These are phyloP conservation scores for Alsophila aescularia DNA, from an alignment of 2,888 invertebrate species.

Conservation along the genomic window DNA sequence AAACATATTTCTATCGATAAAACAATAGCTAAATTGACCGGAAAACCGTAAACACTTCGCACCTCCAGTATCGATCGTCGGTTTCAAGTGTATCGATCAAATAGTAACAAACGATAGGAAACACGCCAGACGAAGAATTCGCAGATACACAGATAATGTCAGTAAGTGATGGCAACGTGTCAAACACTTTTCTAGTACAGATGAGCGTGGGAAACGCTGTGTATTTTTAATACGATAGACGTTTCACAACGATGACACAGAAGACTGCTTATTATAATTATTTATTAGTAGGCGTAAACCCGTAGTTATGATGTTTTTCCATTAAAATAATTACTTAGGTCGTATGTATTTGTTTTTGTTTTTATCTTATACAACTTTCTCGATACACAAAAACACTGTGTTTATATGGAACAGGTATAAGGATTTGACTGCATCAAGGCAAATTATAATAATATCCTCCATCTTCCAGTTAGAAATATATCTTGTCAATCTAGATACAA, in stretches of 20 bases:
- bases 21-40: neutral
- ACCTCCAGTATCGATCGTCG: neutral
- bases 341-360: no score
- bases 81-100: slow-evolving; percentile 6
- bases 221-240: neutral
- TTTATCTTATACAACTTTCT: no score
- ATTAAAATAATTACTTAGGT: no score
- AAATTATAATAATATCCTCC: no score
- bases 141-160: slow-evolving; percentile 24
- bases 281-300: no score
- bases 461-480: no score
- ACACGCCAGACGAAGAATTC: slow-evolving; percentile 26
- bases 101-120: slow-evolving; percentile 21
- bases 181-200: neutral
- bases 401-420: no score
- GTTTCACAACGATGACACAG: neutral
- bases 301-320: no score
- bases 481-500: neutral
- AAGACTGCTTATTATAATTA: no score
- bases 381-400: no score
- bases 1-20: no score
- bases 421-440: no score
- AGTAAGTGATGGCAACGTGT: slow-evolving; percentile 26
- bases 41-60: slow-evolving; percentile 3
- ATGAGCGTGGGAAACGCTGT: slow-evolving; percentile 14